phyloP scores from a whole-genome alignment of 2,888 invertebrate species.

The Caenorhabditis zanzibari region DNA sequence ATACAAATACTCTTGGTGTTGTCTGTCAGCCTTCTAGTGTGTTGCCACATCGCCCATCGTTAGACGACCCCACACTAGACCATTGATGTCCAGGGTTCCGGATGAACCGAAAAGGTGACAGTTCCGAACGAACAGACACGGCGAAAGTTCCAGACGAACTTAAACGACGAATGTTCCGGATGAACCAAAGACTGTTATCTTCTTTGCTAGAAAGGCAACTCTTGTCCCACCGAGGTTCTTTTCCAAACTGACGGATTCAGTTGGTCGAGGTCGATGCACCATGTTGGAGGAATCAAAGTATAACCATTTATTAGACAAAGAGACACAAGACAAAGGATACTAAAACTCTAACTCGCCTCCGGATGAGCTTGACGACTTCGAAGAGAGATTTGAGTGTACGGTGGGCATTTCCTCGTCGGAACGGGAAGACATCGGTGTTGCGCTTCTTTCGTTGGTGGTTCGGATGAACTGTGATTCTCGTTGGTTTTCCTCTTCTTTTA shows the following conservation, averaged over 20 bases:
- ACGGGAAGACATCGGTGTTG: too few species aligned
- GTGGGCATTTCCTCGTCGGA: too few species aligned
- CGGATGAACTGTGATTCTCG: too few species aligned
- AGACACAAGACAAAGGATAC: background rate
- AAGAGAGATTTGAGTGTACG: too few species aligned
- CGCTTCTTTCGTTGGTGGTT: too few species aligned
- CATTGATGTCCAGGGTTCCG: background rate
- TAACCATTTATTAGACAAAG: too few species aligned
- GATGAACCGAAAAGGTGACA: background rate
- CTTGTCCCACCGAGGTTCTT: background rate
- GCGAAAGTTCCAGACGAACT: too few species aligned
- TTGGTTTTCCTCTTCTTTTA: too few species aligned
- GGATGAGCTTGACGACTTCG: too few species aligned
- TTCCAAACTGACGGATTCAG: background rate
- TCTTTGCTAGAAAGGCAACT: background rate
- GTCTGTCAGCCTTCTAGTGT: background rate
- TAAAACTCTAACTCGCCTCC: background rate
- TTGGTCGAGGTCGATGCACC: background rate
- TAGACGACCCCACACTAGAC: background rate
- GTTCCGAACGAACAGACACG: too few species aligned
- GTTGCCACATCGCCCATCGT: background rate
- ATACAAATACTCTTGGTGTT: background rate
- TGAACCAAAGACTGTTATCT: background rate
- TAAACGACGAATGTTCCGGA: too few species aligned
- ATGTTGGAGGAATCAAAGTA: background rate